Conservation (phyloP, 2,888 invertebrate genomes). For the Lymantria monacha region DNA sequence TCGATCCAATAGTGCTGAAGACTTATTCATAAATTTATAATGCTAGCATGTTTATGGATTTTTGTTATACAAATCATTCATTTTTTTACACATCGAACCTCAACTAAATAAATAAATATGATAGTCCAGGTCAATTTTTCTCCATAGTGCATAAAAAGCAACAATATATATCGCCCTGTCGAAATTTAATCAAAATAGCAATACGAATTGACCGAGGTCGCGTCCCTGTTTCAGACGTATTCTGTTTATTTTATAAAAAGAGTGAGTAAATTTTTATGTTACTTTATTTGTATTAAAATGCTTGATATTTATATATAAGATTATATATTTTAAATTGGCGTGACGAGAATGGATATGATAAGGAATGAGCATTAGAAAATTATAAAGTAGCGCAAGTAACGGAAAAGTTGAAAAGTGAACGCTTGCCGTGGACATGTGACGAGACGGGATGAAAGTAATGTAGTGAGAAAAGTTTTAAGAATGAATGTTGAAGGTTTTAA, state of each 20-base stretch:
- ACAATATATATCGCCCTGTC: slow-evolving; percentile 63
- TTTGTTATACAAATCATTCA: not conserved
- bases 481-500: too few species aligned
- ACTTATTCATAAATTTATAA: too few species aligned
- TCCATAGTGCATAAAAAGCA: slow-evolving; percentile 55
- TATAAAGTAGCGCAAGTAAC: too few species aligned
- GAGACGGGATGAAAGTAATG: too few species aligned
- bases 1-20: too few species aligned
- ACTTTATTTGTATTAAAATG: not conserved
- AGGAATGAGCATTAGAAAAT: too few species aligned
- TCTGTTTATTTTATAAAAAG: slow-evolving; percentile 26
- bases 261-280: too few species aligned
- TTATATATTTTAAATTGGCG: too few species aligned
- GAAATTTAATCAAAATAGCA: slow-evolving; percentile 79
- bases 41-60: not conserved
- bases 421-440: too few species aligned
- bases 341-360: too few species aligned
- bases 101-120: not conserved
- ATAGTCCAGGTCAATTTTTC: slow-evolving; percentile 44
- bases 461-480: too few species aligned
- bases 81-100: not conserved
- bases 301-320: not conserved
- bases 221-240: slow-evolving; percentile 37
- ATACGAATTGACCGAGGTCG: slow-evolving; percentile 55
- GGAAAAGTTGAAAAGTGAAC: too few species aligned